Conservation (phyloP, 2,113 vertebrate species). For the Thunnus maccoyii region DNA sequence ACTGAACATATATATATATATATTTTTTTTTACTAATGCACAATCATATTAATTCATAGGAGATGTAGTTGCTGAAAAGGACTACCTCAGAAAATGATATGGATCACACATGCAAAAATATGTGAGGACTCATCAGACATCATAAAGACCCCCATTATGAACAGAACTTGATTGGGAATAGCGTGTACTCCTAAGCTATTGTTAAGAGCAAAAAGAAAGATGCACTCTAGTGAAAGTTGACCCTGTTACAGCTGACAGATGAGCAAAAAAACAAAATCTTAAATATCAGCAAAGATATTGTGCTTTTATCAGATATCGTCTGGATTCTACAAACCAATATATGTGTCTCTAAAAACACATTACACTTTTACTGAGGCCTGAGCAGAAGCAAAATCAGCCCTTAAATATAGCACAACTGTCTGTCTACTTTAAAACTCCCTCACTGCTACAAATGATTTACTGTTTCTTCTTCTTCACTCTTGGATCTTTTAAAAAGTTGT, state of each 20-base stretch:
- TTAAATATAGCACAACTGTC: neutral
- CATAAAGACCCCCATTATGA: neutral
- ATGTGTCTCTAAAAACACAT: neutral
- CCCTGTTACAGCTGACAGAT: neutral
- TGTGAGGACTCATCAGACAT: too few species aligned
- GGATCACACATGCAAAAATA: too few species aligned
- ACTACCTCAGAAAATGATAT: neutral
- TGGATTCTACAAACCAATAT: neutral
- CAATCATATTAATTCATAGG: neutral
- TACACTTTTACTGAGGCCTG: neutral
- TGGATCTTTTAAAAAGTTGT: constrained; percentile 5
- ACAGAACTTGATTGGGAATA: neutral
- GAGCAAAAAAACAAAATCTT: neutral
- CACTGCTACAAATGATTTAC: constrained; percentile 5
- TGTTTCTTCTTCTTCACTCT: neutral
- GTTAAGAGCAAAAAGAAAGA: too few species aligned
- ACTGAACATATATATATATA: neutral
- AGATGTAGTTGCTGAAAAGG: neutral
- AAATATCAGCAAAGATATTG: neutral
- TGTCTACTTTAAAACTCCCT: constrained; percentile 13
- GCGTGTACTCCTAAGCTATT: too few species aligned
- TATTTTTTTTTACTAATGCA: neutral
- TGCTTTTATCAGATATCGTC: neutral
- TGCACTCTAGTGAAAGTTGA: too few species aligned
- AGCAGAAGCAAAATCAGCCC: neutral